Evolutionary conservation across 2,113 vertebrate species (phyloP), one percentile per base, ranked within the genome.

Genomic region (Eonycteris spelaea): DNA sequence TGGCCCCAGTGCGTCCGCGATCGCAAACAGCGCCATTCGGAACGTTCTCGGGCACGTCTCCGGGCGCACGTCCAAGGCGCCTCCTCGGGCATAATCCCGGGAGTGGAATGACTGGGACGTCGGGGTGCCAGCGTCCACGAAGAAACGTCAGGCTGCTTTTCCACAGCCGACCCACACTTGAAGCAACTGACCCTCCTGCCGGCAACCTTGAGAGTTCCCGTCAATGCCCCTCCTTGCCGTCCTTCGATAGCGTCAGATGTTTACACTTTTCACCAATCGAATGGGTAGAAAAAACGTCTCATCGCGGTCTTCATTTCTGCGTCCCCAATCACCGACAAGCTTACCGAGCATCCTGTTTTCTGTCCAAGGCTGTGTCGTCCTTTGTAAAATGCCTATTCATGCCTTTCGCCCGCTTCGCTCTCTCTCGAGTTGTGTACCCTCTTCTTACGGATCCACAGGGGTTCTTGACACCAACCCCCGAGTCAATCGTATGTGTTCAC

Each of bases 31-130:
- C 2, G 15, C 55, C 18, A 1, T 7, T 1, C 16, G 5, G 11
- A 51, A 19, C 30, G 3, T 4, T 33, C 30, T 38, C 0, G 11
- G 33, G 7, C 13, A 5, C 0, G 7, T 19, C 19, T 40, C 30
- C 33, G 26, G 57, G 19, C 10, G 18, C 26, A 33, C 2, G 0
- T 5, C 28, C 3, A 38, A 12, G n/a, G 40, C 40, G 18, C 40
- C 71, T 59, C 48, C 28, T 45, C 4, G 13, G n/a, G 33, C 26
- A 18, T 6, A 22, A 71, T 45, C 55, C 19, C 0, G 24, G n/a
- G 22, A 22, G 19, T 2, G 19, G 22, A 53, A 15, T 24, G 30
- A 2, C 57, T 11, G 1, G 35, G 57, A 51, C 9, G 4, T 4
- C n/a, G 19, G 9, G 45, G 59, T 30, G 28, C 48, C 38, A 28